Conservation (phyloP, 2,888 invertebrate species). For the Eueremaeus valkanovi region DNA sequence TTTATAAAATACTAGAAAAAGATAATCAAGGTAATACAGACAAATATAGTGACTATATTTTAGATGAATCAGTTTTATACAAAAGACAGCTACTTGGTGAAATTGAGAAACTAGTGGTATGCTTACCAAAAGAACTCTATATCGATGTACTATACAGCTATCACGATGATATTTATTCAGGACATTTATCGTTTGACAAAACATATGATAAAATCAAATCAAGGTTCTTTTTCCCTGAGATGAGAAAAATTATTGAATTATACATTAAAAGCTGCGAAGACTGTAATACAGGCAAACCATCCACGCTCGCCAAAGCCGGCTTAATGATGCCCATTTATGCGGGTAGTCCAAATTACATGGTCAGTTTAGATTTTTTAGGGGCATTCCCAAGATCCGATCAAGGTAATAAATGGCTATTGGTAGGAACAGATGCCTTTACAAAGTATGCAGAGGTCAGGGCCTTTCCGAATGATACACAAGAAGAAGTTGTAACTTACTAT, state of each 20-base stretch:
- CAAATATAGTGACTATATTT: background rate
- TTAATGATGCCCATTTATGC: slow-evolving; percentile 34
- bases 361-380: too few species aligned
- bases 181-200: slow-evolving; percentile 36
- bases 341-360: too few species aligned
- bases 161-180: slow-evolving; percentile 44
- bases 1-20: background rate
- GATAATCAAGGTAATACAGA: background rate
- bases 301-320: slow-evolving; percentile 21
- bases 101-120: background rate
- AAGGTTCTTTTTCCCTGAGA: slow-evolving; percentile 35
- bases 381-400: too few species aligned
- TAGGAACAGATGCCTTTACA: too few species aligned
- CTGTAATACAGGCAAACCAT: slow-evolving; percentile 39
- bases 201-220: slow-evolving; percentile 33
- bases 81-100: background rate
- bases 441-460: too few species aligned
- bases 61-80: background rate
- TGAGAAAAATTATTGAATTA: slow-evolving; percentile 13
- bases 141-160: slow-evolving; percentile 41
- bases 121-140: slow-evolving; percentile 42
- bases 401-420: too few species aligned
- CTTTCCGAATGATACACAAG: too few species aligned
- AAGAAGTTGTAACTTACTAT: too few species aligned
- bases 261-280: slow-evolving; percentile 30